Percentiles rank a stretch among this genome's conserved stretches.
Evolutionary conservation across 2,113 vertebrate genomes (phyloP).

Genomic region (Nibea albiflora): DNA sequence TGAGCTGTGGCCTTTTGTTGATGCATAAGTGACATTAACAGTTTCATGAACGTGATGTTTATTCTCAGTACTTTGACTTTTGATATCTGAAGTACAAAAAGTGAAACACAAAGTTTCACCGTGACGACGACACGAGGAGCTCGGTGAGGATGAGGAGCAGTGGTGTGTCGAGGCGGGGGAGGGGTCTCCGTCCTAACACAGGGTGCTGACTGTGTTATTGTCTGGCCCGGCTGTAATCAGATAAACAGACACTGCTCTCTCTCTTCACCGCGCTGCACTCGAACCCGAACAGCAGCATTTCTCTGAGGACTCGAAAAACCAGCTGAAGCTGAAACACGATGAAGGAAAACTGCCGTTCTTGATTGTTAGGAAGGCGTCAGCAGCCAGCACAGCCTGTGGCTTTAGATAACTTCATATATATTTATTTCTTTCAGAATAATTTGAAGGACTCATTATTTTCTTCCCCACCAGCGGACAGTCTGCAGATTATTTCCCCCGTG

Average conservation of each 20-base stretch:
- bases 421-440: neutral
- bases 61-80: no score
- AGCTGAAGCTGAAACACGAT: no score
- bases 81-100: no score
- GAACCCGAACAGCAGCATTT: neutral
- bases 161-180: neutral
- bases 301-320: neutral
- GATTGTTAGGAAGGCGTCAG: neutral
- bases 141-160: conserved; percentile 1
- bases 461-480: neutral
- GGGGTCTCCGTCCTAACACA: conserved; percentile 14
- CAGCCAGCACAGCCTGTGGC: neutral
- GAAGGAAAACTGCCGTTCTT: neutral
- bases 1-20: no score
- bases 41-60: no score
- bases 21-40: no score
- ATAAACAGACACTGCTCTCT: conserved; percentile 8
- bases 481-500: neutral
- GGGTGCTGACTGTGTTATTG: conserved; percentile 36
- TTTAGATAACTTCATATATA: neutral
- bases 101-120: neutral
- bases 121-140: neutral
- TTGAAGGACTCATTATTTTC: conserved; percentile 1
- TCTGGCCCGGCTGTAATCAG: conserved; percentile 28
- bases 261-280: neutral